These are phyloP conservation scores for Tholera decimalis DNA, from an alignment of 2,888 invertebrate species.

Conservation along the genomic window DNA sequence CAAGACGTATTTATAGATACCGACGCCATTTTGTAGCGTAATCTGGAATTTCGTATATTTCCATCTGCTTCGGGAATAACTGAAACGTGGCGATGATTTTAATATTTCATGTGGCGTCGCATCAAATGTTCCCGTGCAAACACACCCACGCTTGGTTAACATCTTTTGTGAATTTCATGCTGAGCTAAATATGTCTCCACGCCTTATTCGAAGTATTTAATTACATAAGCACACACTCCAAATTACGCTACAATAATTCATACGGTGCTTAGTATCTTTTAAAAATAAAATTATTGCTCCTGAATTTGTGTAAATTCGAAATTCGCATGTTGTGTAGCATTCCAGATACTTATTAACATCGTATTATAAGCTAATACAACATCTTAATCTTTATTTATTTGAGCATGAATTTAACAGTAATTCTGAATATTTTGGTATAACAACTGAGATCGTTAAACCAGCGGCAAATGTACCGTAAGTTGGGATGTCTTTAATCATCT, in stretches of 20 bases:
- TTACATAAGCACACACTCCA: constrained; percentile 26
- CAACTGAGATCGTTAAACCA: constrained; percentile 16
- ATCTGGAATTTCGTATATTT: constrained; percentile 42
- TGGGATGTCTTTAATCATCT: constrained; percentile 46
- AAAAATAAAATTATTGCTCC: background rate
- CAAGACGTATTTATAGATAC: background rate
- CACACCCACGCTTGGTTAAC: constrained; percentile 33
- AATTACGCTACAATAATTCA: constrained; percentile 18
- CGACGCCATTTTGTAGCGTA: constrained; percentile 1
- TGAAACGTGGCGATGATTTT: constrained; percentile 36
- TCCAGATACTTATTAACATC: constrained; percentile 1
- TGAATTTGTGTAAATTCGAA: background rate
- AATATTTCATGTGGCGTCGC: constrained; percentile 57
- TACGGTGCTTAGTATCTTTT: constrained; percentile 9
- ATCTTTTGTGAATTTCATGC: constrained; percentile 58
- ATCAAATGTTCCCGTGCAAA: constrained; percentile 41
- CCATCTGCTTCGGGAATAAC: constrained; percentile 35
- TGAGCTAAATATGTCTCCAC: constrained; percentile 43
- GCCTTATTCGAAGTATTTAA: constrained; percentile 38
- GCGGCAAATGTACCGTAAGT: constrained; percentile 46
- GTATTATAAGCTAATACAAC: background rate
- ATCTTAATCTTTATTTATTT: constrained; percentile 29
- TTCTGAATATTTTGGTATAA: constrained; percentile 24
- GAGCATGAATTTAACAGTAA: constrained; percentile 25
- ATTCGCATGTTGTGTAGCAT: background rate